A percentile compares a stretch with the other conserved stretches of the same genome.
Evolutionary conservation across 2,113 vertebrate genomes (phyloP).

Genomic region (Chlorodrepanis virens): DNA sequence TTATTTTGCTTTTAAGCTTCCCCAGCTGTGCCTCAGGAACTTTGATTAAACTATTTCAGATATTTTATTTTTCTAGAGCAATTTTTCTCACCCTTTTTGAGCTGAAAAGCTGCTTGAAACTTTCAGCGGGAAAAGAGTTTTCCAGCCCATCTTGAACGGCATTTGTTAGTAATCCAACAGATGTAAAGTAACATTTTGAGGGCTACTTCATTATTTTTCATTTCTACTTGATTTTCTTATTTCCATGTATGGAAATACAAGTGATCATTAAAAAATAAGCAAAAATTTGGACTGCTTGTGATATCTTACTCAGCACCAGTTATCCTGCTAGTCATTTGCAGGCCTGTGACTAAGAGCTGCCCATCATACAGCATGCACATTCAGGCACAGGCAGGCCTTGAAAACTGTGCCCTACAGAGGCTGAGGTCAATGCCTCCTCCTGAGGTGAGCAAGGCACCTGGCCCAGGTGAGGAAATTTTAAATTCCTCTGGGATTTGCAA

Average conservation of each 20-base stretch:
- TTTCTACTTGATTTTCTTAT: not conserved
- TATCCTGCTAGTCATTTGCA: not conserved
- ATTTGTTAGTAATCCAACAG: not conserved
- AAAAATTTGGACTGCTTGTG: not conserved
- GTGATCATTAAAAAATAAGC: not conserved
- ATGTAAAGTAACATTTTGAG: not conserved
- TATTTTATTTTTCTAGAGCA: not conserved
- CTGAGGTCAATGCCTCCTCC: not conserved
- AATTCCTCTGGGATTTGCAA: not conserved
- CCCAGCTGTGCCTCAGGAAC: not conserved
- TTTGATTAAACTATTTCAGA: not conserved
- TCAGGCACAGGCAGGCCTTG: not conserved
- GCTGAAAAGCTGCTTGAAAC: not conserved
- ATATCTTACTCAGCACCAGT: not conserved
- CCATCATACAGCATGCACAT: rapidly evolving
- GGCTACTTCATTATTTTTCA: not conserved
- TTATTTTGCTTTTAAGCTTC: not conserved
- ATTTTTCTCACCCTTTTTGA: not conserved
- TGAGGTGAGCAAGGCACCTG: not conserved
- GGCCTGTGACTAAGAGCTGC: not conserved
- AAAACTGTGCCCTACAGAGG: not conserved
- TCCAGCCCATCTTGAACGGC: not conserved
- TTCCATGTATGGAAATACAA: not conserved
- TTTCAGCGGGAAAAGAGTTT: rapidly evolving
- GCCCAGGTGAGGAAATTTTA: not conserved